Base-by-base conservation (phyloP, 1,140 invertebrate genomes). In the Metopolophium dirhodum region DNA sequence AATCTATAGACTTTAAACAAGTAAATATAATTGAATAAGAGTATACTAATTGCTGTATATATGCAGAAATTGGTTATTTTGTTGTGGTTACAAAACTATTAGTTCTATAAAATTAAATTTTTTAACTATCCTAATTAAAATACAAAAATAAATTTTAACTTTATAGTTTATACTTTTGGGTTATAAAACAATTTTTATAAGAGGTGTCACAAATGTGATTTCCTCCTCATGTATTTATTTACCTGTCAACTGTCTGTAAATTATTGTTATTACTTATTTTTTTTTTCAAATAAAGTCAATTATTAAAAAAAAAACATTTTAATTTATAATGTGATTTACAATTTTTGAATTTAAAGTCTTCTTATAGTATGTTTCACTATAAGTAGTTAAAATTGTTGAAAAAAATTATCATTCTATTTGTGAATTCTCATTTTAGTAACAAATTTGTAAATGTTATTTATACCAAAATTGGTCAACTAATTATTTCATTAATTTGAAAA, bases 1-100 rank as follows among this genome's bases (percentile, higher is more conserved):
- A 93, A 57, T 30, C 9, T 30, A 86, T 93, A 37, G 91, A 93
- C n/a, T 54, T 93, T 37, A 93, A 93, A 93, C 91, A 93, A 86
- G 91, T 85, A 85, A 93, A 41, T 85, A 85, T 83, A 82, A 14
- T 91, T 51, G 14, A 45, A 45, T n/a, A 91, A 61, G 61, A 35
- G 47, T 41, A 26, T 41, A 57, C 11, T n/a, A 68, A 68, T n/a
- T 68, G 9, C 9, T 68, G 0, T 68, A 68, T 68, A 14, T n/a
- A 68, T 30, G 57, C 9, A 61, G 9, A 61, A 61, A 61, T 61
- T 61, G 9, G 11, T 30, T 61, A 68, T 14, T 7, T 68, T 6
- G 30, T 68, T 30, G 30, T n/a, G 4, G 30, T 14, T 68, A 6
- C 30, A 68, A 68, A 68, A 30, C 0, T 9, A 68, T 14, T 61